Percentiles rank a stretch among this genome's conserved stretches.
Conservation (phyloP, 2,113 vertebrate species). For the Halcyon senegalensis region DNA sequence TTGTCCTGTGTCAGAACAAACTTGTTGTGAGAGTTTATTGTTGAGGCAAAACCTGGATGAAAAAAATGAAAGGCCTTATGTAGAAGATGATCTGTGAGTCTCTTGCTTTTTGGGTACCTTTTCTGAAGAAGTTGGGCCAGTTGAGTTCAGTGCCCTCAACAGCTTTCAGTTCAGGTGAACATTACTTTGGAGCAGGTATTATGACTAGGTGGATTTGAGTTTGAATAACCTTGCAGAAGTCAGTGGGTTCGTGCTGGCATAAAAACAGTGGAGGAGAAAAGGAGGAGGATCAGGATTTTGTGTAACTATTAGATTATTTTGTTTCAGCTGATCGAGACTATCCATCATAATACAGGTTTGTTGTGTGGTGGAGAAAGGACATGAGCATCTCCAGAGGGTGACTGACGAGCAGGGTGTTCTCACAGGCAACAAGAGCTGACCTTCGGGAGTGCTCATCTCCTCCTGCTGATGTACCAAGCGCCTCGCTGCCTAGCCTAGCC, state of each 20-base stretch:
- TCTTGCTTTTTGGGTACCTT: neutral
- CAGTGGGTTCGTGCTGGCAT: neutral
- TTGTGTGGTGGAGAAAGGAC: neutral
- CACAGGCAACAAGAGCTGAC: neutral
- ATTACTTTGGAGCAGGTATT: neutral
- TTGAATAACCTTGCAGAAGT: neutral
- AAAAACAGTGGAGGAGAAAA: neutral
- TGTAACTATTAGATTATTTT: neutral
- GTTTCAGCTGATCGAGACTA: neutral
- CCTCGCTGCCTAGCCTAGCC: neutral
- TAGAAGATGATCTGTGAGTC: neutral
- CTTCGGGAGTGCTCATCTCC: neutral
- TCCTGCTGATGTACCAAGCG: accelerated
- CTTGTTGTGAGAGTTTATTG: neutral
- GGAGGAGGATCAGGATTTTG: neutral
- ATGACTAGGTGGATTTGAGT: neutral
- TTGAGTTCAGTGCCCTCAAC: neutral
- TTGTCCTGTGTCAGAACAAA: neutral
- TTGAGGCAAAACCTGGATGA: neutral
- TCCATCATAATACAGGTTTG: neutral
- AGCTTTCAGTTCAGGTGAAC: neutral
- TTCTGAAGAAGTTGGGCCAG: neutral
- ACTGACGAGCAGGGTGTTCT: neutral
- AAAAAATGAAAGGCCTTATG: neutral
- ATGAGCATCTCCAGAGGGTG: neutral